Evolutionary conservation across 2,888 invertebrate genomes (phyloP).

Genomic region (Amiota minor): DNA sequence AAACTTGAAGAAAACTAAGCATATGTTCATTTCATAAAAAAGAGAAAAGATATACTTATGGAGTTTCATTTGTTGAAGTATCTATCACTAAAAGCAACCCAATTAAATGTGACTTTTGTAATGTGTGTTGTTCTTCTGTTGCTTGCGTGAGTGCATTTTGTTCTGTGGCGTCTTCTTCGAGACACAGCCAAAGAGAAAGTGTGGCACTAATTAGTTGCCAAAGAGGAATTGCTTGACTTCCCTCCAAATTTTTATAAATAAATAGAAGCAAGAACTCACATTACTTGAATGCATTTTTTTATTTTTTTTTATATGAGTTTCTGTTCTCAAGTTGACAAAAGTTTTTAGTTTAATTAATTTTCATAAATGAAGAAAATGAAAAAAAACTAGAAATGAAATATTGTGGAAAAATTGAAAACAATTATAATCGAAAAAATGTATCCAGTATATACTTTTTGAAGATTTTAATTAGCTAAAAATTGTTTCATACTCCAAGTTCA

Average conservation of each 20-base stretch:
- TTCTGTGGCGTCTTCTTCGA: conserved; percentile 1
- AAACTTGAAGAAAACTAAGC: not conserved
- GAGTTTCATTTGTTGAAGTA: not conserved
- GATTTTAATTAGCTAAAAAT: too few relatives aligned
- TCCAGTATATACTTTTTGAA: too few relatives aligned
- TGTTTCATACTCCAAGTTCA: not conserved
- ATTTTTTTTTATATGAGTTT: not conserved
- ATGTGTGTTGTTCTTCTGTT: not conserved
- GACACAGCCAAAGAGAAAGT: not conserved
- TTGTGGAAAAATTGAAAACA: not conserved
- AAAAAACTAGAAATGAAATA: not conserved
- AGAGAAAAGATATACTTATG: not conserved
- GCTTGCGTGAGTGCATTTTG: conserved; percentile 2
- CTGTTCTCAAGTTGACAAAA: conserved; percentile 6
- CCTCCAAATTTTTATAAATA: too few relatives aligned
- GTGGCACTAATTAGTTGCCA: conserved; percentile 26
- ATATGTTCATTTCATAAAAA: conserved; percentile 4
- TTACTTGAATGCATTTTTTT: not conserved
- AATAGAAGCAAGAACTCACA: too few relatives aligned
- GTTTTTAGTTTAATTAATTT: conserved; percentile 51
- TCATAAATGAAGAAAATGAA: conserved; percentile 50
- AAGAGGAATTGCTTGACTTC: too few relatives aligned
- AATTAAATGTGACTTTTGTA: conserved; percentile 20
- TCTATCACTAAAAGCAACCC: conserved; percentile 10
- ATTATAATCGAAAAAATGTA: not conserved